Base-by-base conservation (phyloP, 2,797 vertebrate genomes). In the Clarias pachynema region DNA sequence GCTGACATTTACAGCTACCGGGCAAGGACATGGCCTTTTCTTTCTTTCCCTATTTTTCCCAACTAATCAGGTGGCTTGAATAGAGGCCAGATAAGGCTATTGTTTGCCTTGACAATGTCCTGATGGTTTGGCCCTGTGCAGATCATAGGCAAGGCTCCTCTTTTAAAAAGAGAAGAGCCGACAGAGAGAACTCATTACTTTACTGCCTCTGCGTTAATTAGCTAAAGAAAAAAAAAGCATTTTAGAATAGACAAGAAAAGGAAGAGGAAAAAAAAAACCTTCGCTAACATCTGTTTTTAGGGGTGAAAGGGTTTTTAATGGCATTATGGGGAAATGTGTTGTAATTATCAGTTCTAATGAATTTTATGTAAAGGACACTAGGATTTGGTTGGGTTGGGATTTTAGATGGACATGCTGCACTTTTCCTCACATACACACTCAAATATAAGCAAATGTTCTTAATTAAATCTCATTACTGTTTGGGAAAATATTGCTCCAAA, bases 11-110 rank as follows among this genome's bases (percentile, higher is more conserved):
- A 94, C 93, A 93, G 93, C 94, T 94, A 94, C 93, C 92, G 93
- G 94, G 94, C 97, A 97, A 98, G 96, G 97, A 96, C 96, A 95
- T 89, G 86, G 92, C 96, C 96, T 96, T 96, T 96, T 94, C 95
- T 95, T 94, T 96, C 94, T 92, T 91, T 95, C 95, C 94, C 95
- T 95, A 94, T 97, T 96, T 96, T 96, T 96, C 95, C 93, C 94
- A 95, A 95, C 97, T 97, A 97, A 97, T 99, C 97, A 96, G 96
- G 96, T 96, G 96, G 96, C 96, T 96, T 97, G 96, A 97, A 97
- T 95, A 96, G 96, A 94, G 96, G 94, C 92, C 95, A 96, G 97
- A 97, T 98, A 97, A 98, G 96, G 88, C 96, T 91, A 97, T 97
- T 98, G 96, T 98, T 95, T 96, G 95, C 86, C 92, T 89, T 97